These are phyloP conservation scores for Diglossa cyanea DNA, from an alignment of 2,797 vertebrate species.

Conservation along the genomic window DNA sequence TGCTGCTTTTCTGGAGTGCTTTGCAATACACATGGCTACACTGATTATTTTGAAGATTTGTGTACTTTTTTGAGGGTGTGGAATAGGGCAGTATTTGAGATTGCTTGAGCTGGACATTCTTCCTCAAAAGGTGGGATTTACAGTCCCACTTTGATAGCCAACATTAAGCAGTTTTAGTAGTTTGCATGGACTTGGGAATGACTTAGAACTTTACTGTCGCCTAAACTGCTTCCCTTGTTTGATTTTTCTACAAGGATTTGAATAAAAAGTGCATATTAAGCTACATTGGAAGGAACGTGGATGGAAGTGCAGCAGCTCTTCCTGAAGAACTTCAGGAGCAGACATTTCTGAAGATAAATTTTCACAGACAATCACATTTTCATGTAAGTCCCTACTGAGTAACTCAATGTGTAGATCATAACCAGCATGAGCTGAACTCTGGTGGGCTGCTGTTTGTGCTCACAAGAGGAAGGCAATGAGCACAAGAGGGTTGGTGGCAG, in stretches of 20 bases:
- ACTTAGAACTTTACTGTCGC: background rate
- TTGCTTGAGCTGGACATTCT: background rate
- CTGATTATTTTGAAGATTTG: background rate
- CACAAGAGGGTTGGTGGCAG: background rate
- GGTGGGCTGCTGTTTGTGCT: background rate
- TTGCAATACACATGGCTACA: background rate
- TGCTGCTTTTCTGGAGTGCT: background rate
- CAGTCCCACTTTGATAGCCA: background rate
- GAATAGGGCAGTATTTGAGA: background rate
- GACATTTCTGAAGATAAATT: background rate
- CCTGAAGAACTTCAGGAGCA: background rate
- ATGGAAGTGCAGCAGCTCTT: background rate
- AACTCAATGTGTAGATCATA: background rate
- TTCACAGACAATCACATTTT: background rate
- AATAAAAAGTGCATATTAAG: background rate
- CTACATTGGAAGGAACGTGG: background rate
- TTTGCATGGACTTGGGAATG: background rate
- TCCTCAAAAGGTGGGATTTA: background rate
- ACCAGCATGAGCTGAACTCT: background rate
- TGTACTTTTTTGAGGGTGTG: background rate
- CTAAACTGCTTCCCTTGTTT: background rate
- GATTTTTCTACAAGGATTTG: background rate
- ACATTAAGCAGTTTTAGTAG: background rate
- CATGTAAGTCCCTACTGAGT: background rate
- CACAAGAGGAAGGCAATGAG: background rate